A percentile compares a stretch with the other conserved stretches of the same genome.
phyloP scores from a whole-genome alignment of 2,797 vertebrate species.

The Spinus olivaceus region DNA sequence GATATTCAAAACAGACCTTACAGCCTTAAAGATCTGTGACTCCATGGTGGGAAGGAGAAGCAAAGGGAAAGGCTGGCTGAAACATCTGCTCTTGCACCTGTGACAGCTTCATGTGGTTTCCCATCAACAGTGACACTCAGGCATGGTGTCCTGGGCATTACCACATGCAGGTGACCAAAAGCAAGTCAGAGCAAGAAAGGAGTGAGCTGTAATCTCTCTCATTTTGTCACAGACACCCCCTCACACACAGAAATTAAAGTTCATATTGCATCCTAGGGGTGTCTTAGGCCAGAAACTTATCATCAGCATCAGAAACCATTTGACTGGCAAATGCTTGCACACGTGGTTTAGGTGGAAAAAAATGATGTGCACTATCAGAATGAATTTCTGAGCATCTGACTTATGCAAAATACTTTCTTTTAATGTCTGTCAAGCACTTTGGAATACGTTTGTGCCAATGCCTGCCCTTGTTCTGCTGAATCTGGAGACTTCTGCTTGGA shows the following conservation, averaged over 20 bases:
- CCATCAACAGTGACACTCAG: neutral
- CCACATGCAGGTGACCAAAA: neutral
- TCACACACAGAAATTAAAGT: neutral
- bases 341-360: neutral
- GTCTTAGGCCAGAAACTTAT: neutral
- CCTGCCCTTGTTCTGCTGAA: neutral
- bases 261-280: neutral
- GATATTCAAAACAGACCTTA: neutral
- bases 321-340: neutral
- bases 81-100: neutral
- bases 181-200: neutral
- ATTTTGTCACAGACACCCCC: neutral
- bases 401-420: neutral
- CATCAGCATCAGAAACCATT: neutral
- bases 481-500: neutral
- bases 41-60: neutral
- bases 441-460: neutral
- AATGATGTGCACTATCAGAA: neutral
- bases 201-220: neutral
- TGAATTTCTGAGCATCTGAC: neutral
- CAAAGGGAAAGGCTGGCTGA: neutral
- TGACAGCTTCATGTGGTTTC: neutral
- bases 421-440: neutral
- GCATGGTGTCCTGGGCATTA: neutral
- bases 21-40: neutral